These are phyloP conservation scores for Plutomurus gul DNA, from an alignment of 1,140 invertebrate species.

Conservation along the genomic window DNA sequence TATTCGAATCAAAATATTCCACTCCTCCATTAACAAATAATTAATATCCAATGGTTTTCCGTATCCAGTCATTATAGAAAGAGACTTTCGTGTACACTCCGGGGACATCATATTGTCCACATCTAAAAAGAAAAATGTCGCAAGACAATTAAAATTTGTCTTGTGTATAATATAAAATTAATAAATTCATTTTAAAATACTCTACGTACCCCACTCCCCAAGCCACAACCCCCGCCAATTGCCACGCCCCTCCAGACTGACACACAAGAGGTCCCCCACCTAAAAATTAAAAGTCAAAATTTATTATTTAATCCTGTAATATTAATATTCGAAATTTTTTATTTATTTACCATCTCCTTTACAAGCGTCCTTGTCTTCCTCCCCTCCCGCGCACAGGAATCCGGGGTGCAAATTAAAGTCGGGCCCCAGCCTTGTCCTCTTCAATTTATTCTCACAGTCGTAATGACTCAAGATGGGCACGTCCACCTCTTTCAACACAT, in stretches of 20 bases:
- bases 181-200: neutral
- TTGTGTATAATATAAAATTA: neutral
- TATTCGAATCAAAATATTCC: too few species aligned
- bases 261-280: conserved; percentile 90
- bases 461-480: conserved; percentile 77
- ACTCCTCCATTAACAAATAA: neutral
- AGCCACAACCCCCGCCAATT: conserved; percentile 79
- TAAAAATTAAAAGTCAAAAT: too few species aligned
- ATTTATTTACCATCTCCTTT: conserved; percentile 83
- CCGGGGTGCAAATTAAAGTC: conserved; percentile 83
- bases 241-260: conserved; percentile 75
- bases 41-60: neutral
- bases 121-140: conserved; percentile 55
- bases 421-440: conserved; percentile 78
- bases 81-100: conserved; percentile 86
- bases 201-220: neutral
- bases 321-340: too few species aligned
- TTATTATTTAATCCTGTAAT: too few species aligned
- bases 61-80: conserved; percentile 84
- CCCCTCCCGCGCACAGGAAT: conserved; percentile 86
- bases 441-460: conserved; percentile 78
- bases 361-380: conserved; percentile 62
- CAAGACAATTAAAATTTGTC: neutral
- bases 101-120: conserved; percentile 83
- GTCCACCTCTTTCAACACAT: conserved; percentile 84